Base-by-base conservation (phyloP, 23 tunicate species). In the Aplidium turbinatum region DNA sequence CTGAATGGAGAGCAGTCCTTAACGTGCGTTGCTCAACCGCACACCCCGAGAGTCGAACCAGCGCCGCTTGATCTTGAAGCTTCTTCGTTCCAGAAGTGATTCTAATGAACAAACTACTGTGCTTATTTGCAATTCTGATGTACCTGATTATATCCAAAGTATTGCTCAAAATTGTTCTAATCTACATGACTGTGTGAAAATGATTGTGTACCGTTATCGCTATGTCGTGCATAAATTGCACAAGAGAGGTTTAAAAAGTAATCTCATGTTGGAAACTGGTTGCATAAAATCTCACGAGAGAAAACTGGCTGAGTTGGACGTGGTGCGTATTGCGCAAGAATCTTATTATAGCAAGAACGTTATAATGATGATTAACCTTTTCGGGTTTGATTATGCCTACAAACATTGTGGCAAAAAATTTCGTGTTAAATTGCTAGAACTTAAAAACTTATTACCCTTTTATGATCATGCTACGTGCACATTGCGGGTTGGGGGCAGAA, bases 401-500 rank as follows among this genome's bases (percentile, higher is more conserved):
- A 6, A 38, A 26, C 50, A 36, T 65, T 65, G 72, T 38, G 24
- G 38, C 4, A 36, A 38, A 65, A 18, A 13, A 18, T 26, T 36
- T 13, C 5, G 26, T 7, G 25, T 28, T 18, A 65, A 38, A 65
- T 36, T 65, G 50, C 3, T 4, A 4, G 72, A 65, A 21, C 5
- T 65, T 4, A 35, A 65, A 35, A 65, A 65, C 20, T 65, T 65
- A 36, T 29, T 65, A 4, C 33, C 31, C 50, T 65, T 35, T 65
- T 65, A 35, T 21, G 72, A 65, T 38, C 22, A 21, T 19, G 3
- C 6, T 36, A 27, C 5, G 19, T 18, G 38, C 19, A 28, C 38
- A 28, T 38, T 65, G 72, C 48, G 72, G 2, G 72, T 65, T 5
- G 72, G 72, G 4, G 72, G 72, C 50, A 35, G 72, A 35, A 65